Evolutionary conservation across 2,113 vertebrate species (phyloP).

Genomic region (Melierax canorus): DNA sequence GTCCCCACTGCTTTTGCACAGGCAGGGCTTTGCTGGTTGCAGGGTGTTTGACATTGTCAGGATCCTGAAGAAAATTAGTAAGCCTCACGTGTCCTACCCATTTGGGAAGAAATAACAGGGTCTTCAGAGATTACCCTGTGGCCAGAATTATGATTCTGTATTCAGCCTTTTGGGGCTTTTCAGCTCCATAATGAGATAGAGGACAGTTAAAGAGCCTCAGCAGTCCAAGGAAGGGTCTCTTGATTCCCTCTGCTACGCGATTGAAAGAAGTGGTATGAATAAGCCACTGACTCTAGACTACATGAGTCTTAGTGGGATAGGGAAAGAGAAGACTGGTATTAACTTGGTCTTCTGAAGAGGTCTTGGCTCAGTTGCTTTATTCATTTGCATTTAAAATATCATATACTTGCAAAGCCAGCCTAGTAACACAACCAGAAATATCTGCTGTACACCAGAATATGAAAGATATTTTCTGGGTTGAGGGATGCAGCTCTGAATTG

Average conservation of each 20-base stretch:
- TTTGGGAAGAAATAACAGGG: neutral
- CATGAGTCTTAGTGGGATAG: neutral
- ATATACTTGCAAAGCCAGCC: neutral
- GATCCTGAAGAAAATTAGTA: neutral
- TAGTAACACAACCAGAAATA: neutral
- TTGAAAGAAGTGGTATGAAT: neutral
- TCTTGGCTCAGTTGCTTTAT: neutral
- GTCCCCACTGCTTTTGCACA: fast-evolving
- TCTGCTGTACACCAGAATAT: neutral
- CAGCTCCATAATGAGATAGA: neutral
- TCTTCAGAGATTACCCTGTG: neutral
- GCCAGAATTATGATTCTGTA: neutral
- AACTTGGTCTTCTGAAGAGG: neutral
- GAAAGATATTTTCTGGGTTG: neutral
- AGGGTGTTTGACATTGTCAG: neutral
- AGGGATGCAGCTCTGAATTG: neutral
- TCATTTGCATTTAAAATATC: neutral
- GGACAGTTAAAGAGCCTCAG: neutral
- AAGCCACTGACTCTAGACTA: neutral
- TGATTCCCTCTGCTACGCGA: neutral
- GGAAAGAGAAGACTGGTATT: neutral
- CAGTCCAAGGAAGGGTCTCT: neutral
- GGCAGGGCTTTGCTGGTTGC: neutral
- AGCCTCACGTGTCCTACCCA: neutral
- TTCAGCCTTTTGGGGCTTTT: neutral